Conservation (phyloP, 35 echinoderm and acorn worm species). For the Patiria miniata region DNA sequence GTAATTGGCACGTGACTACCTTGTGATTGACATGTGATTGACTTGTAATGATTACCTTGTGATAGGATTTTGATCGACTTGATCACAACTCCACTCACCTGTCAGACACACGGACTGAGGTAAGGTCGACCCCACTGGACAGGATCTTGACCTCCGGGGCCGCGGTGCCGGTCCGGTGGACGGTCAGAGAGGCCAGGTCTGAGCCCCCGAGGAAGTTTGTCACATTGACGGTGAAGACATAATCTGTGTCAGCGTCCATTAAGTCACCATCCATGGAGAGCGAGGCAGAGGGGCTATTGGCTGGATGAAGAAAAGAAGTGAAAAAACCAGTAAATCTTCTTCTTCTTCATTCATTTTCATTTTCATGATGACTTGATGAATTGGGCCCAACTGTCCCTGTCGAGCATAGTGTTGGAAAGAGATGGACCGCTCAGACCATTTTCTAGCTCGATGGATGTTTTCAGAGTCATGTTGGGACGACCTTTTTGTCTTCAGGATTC, state of each 20-base stretch:
- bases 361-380: no score
- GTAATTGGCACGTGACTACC: no score
- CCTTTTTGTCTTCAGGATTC: no score
- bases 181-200: constrained; percentile 49
- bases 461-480: no score
- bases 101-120: constrained; percentile 62
- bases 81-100: constrained; percentile 63
- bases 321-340: background rate
- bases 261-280: constrained; percentile 52
- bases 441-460: no score
- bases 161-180: constrained; percentile 51
- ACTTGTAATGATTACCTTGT: no score
- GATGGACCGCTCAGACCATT: no score
- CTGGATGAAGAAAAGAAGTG: background rate
- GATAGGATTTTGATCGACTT: no score
- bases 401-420: no score
- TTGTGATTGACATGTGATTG: no score
- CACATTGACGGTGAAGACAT: constrained; percentile 67
- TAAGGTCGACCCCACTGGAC: constrained; percentile 57
- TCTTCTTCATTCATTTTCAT: background rate
- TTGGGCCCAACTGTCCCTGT: no score
- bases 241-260: constrained; percentile 67
- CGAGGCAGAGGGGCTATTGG: background rate
- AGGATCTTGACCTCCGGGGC: constrained; percentile 78
- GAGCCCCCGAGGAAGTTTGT: constrained; percentile 85